phyloP scores from a whole-genome alignment of 1,140 invertebrate genomes.

The Coptotermes formosanus region DNA sequence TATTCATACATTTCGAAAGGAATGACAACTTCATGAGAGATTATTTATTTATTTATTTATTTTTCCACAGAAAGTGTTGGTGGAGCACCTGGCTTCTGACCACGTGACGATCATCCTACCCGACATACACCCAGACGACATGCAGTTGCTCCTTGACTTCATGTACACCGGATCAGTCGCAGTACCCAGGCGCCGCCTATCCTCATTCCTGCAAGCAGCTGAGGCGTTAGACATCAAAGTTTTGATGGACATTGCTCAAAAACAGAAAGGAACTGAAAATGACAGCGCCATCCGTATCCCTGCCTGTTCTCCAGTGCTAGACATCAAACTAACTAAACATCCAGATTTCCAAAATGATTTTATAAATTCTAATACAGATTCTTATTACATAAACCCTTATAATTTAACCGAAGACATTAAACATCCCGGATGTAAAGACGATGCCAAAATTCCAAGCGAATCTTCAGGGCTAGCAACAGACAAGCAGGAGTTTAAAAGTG shows the following conservation, averaged over 20 bases:
- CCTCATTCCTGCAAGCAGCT: slow-evolving; percentile 14
- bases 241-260: not conserved
- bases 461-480: not conserved
- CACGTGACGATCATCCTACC: slow-evolving; percentile 30
- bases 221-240: slow-evolving; percentile 20
- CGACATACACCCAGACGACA: slow-evolving; percentile 27
- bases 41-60: too few relatives aligned
- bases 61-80: not conserved
- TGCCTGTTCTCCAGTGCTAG: not conserved
- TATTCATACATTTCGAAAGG: too few relatives aligned
- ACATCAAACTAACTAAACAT: not conserved
- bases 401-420: not conserved
- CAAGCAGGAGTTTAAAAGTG: not conserved
- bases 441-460: not conserved
- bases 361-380: not conserved
- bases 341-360: not conserved
- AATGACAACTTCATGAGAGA: too few relatives aligned
- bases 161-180: slow-evolving; percentile 18
- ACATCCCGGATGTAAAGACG: not conserved
- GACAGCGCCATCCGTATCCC: not conserved
- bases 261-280: not conserved
- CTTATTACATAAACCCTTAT: not conserved
- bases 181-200: slow-evolving; percentile 1
- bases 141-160: slow-evolving; percentile 19
- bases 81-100: slow-evolving; percentile 20